Percentiles rank a stretch among this genome's conserved stretches.
phyloP scores from a whole-genome alignment of 2,888 invertebrate species.

The Oxytorus armatus region DNA sequence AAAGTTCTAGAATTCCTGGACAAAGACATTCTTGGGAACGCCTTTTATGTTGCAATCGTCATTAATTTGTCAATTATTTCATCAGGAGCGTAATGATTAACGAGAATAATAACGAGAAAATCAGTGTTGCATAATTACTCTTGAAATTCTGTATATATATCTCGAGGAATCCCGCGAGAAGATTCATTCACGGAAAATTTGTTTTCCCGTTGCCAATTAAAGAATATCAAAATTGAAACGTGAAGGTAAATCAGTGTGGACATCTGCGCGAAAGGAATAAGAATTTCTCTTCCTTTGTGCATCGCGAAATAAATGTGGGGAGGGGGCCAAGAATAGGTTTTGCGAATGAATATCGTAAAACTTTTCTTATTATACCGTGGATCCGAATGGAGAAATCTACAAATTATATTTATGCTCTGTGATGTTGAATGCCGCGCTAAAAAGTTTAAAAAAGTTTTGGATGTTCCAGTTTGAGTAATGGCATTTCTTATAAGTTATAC shows the following conservation, averaged over 20 bases:
- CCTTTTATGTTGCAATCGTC: neutral
- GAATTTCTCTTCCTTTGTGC: neutral
- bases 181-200: neutral
- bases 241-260: neutral
- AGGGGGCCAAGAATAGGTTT: neutral
- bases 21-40: neutral
- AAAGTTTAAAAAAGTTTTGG: constrained; percentile 39
- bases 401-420: constrained; percentile 31
- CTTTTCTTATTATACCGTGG: constrained; percentile 30
- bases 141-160: too few species aligned
- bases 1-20: neutral
- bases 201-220: constrained; percentile 30
- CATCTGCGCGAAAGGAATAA: neutral
- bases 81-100: too few species aligned
- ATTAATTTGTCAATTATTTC: too few species aligned
- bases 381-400: constrained; percentile 1
- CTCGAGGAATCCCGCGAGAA: constrained; percentile 2
- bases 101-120: too few species aligned
- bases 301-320: neutral
- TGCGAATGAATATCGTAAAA: constrained; percentile 26
- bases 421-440: constrained; percentile 13
- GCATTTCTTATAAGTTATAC: constrained; percentile 17
- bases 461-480: constrained; percentile 26
- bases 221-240: constrained; percentile 1
- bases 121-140: too few species aligned